These are phyloP conservation scores for Philhelius pedissequus DNA, from an alignment of 2,888 invertebrate species.

Conservation along the genomic window DNA sequence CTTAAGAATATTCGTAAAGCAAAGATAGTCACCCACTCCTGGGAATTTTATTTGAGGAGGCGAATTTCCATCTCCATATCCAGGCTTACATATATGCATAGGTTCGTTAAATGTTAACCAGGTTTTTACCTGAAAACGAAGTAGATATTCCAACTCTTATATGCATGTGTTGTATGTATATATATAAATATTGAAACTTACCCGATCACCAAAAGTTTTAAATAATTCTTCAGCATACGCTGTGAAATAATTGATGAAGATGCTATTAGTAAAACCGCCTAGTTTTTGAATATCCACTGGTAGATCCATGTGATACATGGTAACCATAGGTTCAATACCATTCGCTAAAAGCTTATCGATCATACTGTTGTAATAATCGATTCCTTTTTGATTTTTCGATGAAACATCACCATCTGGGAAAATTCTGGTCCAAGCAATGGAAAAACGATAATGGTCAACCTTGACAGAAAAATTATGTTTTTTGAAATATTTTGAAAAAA, in stretches of 20 bases:
- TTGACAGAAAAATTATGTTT: conserved; percentile 6
- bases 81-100: conserved; percentile 76
- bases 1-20: conserved; percentile 79
- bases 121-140: conserved; percentile 36
- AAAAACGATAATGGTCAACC: conserved; percentile 81
- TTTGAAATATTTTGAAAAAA: too few species aligned
- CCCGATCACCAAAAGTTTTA: conserved; percentile 79
- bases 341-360: conserved; percentile 82
- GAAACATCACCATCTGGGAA: conserved; percentile 81
- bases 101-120: conserved; percentile 79
- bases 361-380: conserved; percentile 82
- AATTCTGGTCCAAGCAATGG: conserved; percentile 83
- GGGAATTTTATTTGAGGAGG: conserved; percentile 76
- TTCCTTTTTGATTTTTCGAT: conserved; percentile 73
- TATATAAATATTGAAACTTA: conserved; percentile 43
- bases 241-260: conserved; percentile 76
- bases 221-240: too few species aligned
- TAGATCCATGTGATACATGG: conserved; percentile 81
- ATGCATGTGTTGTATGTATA: too few species aligned
- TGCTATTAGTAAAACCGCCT: conserved; percentile 81
- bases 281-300: conserved; percentile 80
- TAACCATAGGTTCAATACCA: conserved; percentile 82
- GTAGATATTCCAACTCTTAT: too few species aligned
- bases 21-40: conserved; percentile 80
- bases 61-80: conserved; percentile 78